A percentile compares a stretch with the other conserved stretches of the same genome.
Conservation (phyloP, 2,888 invertebrate genomes). For the Lepidocyrtoides sp. region DNA sequence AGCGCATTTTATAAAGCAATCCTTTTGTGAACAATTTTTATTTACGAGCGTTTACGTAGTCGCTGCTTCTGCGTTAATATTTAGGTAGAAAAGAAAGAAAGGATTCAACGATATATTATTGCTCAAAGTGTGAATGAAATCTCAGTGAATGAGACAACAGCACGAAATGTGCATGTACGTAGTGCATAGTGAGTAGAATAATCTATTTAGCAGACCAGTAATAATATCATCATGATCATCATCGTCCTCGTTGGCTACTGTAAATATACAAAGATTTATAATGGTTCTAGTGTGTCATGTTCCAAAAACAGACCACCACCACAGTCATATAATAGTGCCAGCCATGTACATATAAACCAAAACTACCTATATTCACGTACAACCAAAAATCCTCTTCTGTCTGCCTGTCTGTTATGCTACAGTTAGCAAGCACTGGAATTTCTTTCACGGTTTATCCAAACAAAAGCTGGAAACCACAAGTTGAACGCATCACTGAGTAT, state of each 20-base stretch:
- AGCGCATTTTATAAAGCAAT: slow-evolving; percentile 14
- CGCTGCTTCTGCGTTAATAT: background rate
- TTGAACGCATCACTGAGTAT: background rate
- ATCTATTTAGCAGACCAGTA: slow-evolving; percentile 18
- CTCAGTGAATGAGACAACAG: slow-evolving; percentile 21
- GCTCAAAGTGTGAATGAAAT: slow-evolving; percentile 14
- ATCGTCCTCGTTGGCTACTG: background rate
- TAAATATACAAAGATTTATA: slow-evolving; percentile 19
- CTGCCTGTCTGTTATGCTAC: background rate
- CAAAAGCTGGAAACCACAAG: slow-evolving; percentile 54
- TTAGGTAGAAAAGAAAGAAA: background rate
- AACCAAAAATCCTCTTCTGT: background rate
- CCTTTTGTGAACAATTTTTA: slow-evolving; percentile 10
- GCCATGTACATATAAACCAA: no score
- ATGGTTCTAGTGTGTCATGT: background rate
- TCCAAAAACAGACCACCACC: slow-evolving; percentile 42
- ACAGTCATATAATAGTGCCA: background rate
- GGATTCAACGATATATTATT: background rate
- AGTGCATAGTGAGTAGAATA: slow-evolving; percentile 1
- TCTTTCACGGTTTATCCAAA: slow-evolving; percentile 52
- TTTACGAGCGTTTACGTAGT: background rate
- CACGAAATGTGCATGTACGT: background rate
- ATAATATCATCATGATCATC: background rate
- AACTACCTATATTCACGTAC: background rate
- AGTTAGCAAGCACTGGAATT: slow-evolving; percentile 16